Evolutionary conservation across 2,888 invertebrate species (phyloP), one percentile per base, ranked within the genome.

Genomic region (Temnothorax ravouxi): DNA sequence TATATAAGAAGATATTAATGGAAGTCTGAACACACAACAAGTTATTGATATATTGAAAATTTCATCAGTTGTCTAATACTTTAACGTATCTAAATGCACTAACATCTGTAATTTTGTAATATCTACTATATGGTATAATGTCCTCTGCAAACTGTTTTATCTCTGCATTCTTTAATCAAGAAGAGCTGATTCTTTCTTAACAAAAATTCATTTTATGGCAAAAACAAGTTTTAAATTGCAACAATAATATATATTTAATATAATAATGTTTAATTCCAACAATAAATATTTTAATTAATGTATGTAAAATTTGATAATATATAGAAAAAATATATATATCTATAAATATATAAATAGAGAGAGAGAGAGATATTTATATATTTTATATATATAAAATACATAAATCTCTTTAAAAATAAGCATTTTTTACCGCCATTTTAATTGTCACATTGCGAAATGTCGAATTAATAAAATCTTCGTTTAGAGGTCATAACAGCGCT

Each of bases 381-480:
- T 29, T 29, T 29, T 29, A 29, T 29, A 29, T 3, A 29, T 29
- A 29, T 29, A 29, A 29, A 29, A 29, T 29, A 34, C 6, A 34
- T 34, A 34, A 34, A 34, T 9, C 1, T 41, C 15, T 25, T 62
- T 47, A 29, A 21, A 52, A 66, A 25, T 3, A 3, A 52, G 8
- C 18, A 18, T 54, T 38, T 44, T 50, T 38, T 38, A 38, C n/a
- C 2, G n/a, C 34, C n/a, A 29, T 13, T 13, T 54, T 29, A 56
- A 56, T 21, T 21, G 47, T 34, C 67, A 15, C 41, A 44, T 29
- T 56, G 56, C 15, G 34, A 69, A 56, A 15, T 56, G 25, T 77
- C 44, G 3, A 18, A 44, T 18, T 56, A 21, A 21, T 81, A 69
- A 59, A 75, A 75, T 69, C 82, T 75, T 54, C 38, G 47, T 75